Conservation (phyloP, 2,888 invertebrate genomes). For the Lepidocyrtoides sp. region DNA sequence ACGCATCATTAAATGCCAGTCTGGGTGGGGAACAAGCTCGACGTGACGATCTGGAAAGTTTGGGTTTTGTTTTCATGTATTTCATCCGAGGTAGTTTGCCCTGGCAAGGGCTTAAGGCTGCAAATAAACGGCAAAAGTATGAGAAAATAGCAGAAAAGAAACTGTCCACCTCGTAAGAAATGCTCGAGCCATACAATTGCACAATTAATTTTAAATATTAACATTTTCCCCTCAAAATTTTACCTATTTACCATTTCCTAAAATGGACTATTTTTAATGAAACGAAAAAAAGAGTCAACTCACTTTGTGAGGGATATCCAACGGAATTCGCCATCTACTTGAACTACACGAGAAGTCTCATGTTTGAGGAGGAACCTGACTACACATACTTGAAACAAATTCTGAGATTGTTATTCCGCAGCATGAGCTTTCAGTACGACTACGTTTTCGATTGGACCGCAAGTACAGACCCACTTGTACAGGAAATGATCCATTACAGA, state of each 20-base stretch:
- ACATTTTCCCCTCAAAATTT: no score
- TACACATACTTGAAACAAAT: slow-evolving; percentile 63
- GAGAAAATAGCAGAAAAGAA: slow-evolving; percentile 68
- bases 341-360: slow-evolving; percentile 58
- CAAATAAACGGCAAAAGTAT: slow-evolving; percentile 52
- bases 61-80: slow-evolving; percentile 76
- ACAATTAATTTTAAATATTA: no score
- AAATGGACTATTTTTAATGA: no score
- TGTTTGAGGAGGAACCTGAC: slow-evolving; percentile 71
- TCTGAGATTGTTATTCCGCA: slow-evolving; percentile 43
- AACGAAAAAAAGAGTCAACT: no score
- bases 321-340: slow-evolving; percentile 64
- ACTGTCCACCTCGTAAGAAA: slow-evolving; percentile 57
- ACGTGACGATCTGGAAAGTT: slow-evolving; percentile 77
- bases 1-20: slow-evolving; percentile 57
- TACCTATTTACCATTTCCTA: no score
- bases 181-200: neutral
- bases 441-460: slow-evolving; percentile 65
- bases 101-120: slow-evolving; percentile 71
- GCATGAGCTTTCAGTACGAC: slow-evolving; percentile 61
- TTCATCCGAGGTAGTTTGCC: slow-evolving; percentile 71
- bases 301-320: slow-evolving; percentile 58
- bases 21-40: slow-evolving; percentile 69
- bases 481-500: slow-evolving; percentile 61
- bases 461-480: slow-evolving; percentile 41